phyloP scores from a whole-genome alignment of 2,113 vertebrate species.

The Falco punctatus region DNA sequence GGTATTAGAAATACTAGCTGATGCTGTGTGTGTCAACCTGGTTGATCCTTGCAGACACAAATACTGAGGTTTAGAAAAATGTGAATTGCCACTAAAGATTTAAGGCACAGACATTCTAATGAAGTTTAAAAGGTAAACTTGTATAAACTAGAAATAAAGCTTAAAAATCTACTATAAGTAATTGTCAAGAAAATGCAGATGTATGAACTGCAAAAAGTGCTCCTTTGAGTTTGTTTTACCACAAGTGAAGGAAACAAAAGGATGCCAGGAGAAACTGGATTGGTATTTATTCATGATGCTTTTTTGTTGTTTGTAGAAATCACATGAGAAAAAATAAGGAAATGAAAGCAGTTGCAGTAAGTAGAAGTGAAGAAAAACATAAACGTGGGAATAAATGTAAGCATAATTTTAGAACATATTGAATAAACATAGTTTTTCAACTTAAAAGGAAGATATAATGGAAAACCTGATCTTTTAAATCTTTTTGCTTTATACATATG shows the following conservation, averaged over 20 bases:
- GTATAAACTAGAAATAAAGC: neutral
- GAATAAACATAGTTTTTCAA: neutral
- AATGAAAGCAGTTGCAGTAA: neutral
- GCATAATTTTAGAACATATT: neutral
- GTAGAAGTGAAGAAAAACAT: neutral
- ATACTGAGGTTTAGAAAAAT: neutral
- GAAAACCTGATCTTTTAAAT: neutral
- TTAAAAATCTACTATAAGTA: neutral
- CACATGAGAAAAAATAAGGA: neutral
- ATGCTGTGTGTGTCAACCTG: neutral
- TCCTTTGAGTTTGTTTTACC: neutral
- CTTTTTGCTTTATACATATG: neutral
- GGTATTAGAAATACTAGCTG: neutral
- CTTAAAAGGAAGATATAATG: neutral
- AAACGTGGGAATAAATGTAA: neutral
- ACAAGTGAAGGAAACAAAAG: neutral
- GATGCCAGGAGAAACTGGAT: neutral
- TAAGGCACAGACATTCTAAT: neutral
- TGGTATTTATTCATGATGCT: neutral
- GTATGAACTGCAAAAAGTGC: neutral
- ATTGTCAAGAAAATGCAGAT: neutral
- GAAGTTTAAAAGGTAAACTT: neutral
- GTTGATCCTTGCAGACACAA: neutral
- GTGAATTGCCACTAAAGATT: neutral
- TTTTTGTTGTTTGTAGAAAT: neutral